These are phyloP conservation scores for Callorhinus ursinus DNA, from an alignment of 2,113 vertebrate genomes.

Conservation along the genomic window DNA sequence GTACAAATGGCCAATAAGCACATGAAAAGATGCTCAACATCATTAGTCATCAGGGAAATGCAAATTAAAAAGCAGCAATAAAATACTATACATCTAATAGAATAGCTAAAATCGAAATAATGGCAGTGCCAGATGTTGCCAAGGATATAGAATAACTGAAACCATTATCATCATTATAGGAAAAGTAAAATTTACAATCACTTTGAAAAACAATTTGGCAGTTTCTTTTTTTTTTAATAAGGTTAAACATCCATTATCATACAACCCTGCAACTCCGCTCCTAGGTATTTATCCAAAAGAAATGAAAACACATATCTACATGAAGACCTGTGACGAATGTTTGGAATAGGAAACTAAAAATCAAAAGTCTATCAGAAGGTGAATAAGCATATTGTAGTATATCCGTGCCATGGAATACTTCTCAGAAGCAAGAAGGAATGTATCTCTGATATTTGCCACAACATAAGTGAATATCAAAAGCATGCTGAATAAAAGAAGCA, in stretches of 20 bases:
- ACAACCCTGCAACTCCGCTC: background rate
- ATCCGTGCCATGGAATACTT: background rate
- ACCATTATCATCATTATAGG: background rate
- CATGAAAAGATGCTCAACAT: background rate
- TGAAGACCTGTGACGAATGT: background rate
- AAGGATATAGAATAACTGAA: background rate
- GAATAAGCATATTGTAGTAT: background rate
- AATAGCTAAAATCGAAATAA: slow-evolving; percentile 4
- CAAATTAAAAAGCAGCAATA: background rate
- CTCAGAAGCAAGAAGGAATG: background rate
- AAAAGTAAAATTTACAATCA: background rate
- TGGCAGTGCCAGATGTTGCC: background rate
- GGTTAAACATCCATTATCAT: background rate
- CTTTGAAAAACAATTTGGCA: background rate
- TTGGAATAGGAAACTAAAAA: background rate
- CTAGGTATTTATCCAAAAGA: slow-evolving; percentile 8
- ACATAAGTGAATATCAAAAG: background rate
- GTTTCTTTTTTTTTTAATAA: background rate
- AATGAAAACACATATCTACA: background rate
- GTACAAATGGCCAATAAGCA: background rate
- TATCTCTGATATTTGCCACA: background rate
- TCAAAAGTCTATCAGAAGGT: background rate
- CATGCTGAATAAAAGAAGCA: background rate
- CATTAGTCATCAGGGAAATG: background rate
- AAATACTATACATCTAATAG: background rate